Evolutionary conservation across 2,797 vertebrate genomes (phyloP).

Genomic region (Phrynocephalus guinanensis): DNA sequence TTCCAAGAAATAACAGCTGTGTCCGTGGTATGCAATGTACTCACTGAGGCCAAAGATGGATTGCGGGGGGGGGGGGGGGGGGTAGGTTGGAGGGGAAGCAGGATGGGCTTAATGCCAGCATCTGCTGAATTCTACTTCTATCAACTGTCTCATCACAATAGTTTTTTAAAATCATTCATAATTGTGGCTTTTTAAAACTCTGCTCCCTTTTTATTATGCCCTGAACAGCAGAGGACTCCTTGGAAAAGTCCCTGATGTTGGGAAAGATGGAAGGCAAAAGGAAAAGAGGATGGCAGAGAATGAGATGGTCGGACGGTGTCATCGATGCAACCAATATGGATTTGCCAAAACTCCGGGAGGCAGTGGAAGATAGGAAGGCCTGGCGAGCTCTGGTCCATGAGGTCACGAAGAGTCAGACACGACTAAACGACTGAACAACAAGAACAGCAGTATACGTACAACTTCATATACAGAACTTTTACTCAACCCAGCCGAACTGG

Average conservation of each 20-base stretch:
- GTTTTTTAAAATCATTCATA: constrained; percentile 19
- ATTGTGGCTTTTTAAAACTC: constrained; percentile 10
- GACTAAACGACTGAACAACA: too few species aligned
- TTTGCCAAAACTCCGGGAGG: too few species aligned
- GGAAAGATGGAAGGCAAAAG: too few species aligned
- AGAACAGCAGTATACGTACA: neutral
- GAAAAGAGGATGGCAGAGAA: too few species aligned
- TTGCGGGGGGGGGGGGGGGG: too few species aligned
- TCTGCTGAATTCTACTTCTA: constrained; percentile 36
- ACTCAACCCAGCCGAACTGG: neutral
- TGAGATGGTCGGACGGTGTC: too few species aligned
- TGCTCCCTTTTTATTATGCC: constrained; percentile 26
- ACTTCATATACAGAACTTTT: neutral
- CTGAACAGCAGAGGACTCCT: neutral
- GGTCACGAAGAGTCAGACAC: too few species aligned
- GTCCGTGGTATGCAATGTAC: constrained; percentile 58
- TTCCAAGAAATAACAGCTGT: constrained; percentile 68
- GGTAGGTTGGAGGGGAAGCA: constrained; percentile 35
- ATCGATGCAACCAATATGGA: too few species aligned
- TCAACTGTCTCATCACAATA: constrained; percentile 44
- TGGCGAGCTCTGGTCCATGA: too few species aligned
- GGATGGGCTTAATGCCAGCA: constrained; percentile 57
- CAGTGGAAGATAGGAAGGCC: too few species aligned
- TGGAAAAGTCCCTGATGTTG: too few species aligned
- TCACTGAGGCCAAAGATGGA: constrained; percentile 59